Base-by-base conservation (phyloP, 2,888 invertebrate species). In the Rhorus exstirpatorius region DNA sequence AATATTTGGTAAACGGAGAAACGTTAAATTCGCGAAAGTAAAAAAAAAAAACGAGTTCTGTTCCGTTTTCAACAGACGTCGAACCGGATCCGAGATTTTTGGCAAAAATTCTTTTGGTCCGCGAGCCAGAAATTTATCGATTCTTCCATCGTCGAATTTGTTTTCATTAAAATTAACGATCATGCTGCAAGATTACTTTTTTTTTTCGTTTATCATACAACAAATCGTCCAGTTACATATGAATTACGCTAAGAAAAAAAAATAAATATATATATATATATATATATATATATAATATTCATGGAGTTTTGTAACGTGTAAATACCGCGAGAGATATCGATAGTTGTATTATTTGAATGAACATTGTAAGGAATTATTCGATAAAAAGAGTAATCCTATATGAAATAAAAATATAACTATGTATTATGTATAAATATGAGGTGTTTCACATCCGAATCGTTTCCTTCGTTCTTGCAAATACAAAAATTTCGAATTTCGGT, bases 311-410 rank as follows among this genome's bases (percentile, higher is more conserved):
- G 35, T 74, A 78, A 78, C 53, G 21, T 82, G 82, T 82, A 82
- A 82, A 82, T 82, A 82, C 17, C 60, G 41, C 58, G 74, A 46
- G 74, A 75, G 60, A 75, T 65, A 65, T 74, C 58, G 71, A 82
- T 53, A 75, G 65, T 82, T 79, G 79, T 82, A 79, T 79, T 76
- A 82, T 71, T 79, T 49, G 68, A 74, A 74, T 41, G 60, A 55
- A 41, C 67, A 65, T 68, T 17, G 8, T 67, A 71, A 61, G 44
- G 24, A 75, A 70, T 41, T 53, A 41, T 70, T 74, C 63, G 58
- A 75, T 26, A n/a, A 58, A 63, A 49, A 63, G 61, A 78, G 63
- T 53, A 74, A 74, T 41, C 60, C 8, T 63, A 74, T 61, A 67
- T 67, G 67, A 31, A 78, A 72, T 55, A 44, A 75, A 26, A 70